Conservation (phyloP, 2,113 vertebrate genomes). For the Rutilus rutilus region DNA sequence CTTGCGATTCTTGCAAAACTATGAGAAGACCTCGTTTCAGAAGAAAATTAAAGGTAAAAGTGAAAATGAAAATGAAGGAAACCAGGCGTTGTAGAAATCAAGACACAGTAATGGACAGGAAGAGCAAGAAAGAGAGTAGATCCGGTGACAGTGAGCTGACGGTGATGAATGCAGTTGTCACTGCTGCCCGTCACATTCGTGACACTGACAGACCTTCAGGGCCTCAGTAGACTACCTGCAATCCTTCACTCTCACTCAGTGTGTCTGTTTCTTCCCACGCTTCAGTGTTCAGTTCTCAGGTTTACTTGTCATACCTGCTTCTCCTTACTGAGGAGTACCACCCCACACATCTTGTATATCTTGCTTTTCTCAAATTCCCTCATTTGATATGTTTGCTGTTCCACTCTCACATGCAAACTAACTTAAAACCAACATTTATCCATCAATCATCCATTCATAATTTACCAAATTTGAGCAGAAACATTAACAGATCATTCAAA, state of each 20-base stretch:
- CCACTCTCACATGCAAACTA: neutral
- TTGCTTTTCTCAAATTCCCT: slow-evolving; percentile 1
- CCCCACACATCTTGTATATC: neutral
- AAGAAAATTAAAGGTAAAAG: neutral
- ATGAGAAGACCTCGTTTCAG: neutral
- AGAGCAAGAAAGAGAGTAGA: neutral
- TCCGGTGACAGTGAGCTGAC: slow-evolving; percentile 15
- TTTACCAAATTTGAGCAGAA: neutral
- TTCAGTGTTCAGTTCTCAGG: neutral
- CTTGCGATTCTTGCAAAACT: neutral
- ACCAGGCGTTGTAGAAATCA: neutral
- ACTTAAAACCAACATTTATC: neutral
- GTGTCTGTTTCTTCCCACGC: neutral
- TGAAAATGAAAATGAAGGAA: neutral
- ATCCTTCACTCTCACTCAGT: slow-evolving; percentile 31
- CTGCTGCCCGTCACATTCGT: neutral
- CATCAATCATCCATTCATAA: neutral
- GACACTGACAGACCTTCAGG: slow-evolving; percentile 44
- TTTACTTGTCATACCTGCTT: neutral
- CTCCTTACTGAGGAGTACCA: neutral
- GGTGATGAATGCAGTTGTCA: slow-evolving; percentile 48
- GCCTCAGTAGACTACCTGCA: slow-evolving; percentile 27
- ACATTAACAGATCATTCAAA: neutral
- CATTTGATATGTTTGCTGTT: neutral
- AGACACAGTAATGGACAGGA: neutral